Percentiles rank a stretch among this genome's conserved stretches.
These are phyloP conservation scores for Passer domesticus DNA, from an alignment of 2,113 vertebrate species.

Conservation along the genomic window DNA sequence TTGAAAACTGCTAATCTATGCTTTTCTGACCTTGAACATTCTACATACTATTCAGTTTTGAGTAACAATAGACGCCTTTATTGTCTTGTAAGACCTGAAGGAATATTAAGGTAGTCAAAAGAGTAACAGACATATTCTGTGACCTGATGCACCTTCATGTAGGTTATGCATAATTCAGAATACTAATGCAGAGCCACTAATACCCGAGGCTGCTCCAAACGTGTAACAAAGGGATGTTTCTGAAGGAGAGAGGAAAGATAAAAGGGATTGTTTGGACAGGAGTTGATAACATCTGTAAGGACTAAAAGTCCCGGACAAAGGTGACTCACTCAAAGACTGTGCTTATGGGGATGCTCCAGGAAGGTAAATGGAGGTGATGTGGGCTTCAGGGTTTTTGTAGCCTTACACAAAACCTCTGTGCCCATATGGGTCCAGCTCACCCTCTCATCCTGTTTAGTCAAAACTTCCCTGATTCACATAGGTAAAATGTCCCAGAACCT, in stretches of 20 bases:
- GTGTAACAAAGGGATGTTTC: not conserved
- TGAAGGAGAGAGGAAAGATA: not conserved
- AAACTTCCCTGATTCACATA: not conserved
- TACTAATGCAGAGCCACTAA: not conserved
- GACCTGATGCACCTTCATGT: not conserved
- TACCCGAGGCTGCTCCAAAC: not conserved
- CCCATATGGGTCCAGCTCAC: not conserved
- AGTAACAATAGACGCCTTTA: not conserved
- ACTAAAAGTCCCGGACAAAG: not conserved
- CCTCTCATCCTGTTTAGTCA: not conserved
- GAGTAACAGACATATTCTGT: not conserved
- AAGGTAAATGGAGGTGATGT: not conserved
- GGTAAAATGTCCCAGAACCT: not conserved
- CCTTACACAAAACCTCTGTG: not conserved
- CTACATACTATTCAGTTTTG: not conserved
- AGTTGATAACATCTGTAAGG: not conserved
- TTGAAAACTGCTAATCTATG: not conserved
- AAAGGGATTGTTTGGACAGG: not conserved
- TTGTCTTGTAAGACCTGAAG: not conserved
- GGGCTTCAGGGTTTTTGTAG: not conserved
- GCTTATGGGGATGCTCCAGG: not conserved
- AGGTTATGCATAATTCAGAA: not conserved
- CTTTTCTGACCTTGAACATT: not conserved
- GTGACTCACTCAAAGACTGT: not conserved
- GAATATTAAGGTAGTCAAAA: not conserved